Evolutionary conservation across 2,888 invertebrate species (phyloP).

Genomic region (Dryobotodes eremita): DNA sequence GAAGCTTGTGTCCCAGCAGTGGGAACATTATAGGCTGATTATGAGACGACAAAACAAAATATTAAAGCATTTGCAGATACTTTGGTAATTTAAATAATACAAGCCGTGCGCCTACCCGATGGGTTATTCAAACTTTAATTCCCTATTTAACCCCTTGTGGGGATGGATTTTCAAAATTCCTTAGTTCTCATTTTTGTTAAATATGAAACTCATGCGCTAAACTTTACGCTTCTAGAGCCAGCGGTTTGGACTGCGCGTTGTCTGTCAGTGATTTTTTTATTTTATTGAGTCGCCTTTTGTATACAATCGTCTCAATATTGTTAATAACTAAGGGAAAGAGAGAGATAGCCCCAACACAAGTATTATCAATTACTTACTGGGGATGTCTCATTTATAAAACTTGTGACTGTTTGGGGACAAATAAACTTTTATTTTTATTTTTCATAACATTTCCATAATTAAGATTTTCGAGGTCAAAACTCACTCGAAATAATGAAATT

Average conservation of each 20-base stretch:
- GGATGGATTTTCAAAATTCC: background rate
- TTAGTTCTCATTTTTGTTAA: background rate
- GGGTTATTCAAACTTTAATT: background rate
- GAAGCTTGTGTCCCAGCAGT: no score
- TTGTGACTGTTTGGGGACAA: no score
- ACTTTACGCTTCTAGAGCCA: background rate
- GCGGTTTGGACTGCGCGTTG: background rate
- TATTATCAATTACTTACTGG: no score
- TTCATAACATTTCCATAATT: no score
- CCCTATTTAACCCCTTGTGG: background rate
- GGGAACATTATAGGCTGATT: no score
- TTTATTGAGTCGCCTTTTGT: background rate
- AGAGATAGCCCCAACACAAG: no score
- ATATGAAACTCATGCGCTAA: background rate
- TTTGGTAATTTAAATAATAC: background rate
- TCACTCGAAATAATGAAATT: background rate
- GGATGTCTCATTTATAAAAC: no score
- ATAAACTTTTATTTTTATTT: no score
- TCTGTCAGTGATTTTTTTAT: background rate
- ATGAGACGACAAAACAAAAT: background rate
- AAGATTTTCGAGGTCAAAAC: background rate
- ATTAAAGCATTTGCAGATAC: background rate
- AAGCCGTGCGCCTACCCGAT: background rate
- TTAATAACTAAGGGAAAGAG: no score
- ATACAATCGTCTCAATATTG: no score